These are phyloP conservation scores for Malurus cyaneus DNA, from an alignment of 2,113 vertebrate species.

Conservation along the genomic window DNA sequence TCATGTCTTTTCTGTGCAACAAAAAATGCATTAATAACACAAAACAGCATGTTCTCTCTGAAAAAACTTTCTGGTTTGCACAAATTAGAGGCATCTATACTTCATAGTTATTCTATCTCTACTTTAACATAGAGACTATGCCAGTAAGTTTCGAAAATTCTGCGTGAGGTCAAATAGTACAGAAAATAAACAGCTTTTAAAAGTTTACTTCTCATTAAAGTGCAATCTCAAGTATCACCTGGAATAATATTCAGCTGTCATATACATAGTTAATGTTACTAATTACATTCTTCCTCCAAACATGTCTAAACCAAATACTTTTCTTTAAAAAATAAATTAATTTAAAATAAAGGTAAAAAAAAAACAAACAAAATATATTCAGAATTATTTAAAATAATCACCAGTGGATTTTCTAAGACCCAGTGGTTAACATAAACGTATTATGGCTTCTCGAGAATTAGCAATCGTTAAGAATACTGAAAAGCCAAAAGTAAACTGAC, in stretches of 20 bases:
- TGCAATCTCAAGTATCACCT: not conserved
- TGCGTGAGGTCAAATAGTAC: not conserved
- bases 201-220: not conserved
- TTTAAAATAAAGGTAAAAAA: not conserved
- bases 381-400: not conserved
- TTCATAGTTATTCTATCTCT: not conserved
- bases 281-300: not conserved
- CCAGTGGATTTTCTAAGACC: not conserved
- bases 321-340: fast-evolving
- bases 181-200: not conserved
- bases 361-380: not conserved
- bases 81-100: not conserved
- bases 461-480: not conserved
- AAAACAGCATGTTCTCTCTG: not conserved
- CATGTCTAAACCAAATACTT: not conserved
- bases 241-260: not conserved
- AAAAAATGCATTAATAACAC: not conserved
- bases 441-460: not conserved
- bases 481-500: not conserved
- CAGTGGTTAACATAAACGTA: not conserved
- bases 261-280: not conserved
- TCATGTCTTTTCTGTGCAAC: not conserved
- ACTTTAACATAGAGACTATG: not conserved
- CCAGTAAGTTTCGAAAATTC: not conserved
- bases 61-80: not conserved